Evolutionary conservation across 2,888 invertebrate species (phyloP), one percentile per base, ranked within the genome.

Genomic region (Temnothorax rugatulus): DNA sequence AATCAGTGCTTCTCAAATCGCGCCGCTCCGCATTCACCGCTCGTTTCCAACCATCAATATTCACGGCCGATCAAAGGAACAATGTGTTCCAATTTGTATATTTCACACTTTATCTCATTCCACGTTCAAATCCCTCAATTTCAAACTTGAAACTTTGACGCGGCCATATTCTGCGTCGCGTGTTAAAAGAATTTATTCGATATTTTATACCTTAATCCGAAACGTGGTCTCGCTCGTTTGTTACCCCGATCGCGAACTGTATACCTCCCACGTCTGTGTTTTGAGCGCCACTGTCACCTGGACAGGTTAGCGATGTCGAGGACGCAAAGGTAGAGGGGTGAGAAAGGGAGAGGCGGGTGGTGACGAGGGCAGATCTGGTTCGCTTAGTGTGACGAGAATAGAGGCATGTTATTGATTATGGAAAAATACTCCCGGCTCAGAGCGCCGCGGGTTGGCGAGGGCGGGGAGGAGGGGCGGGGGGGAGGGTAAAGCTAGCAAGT

Each of bases 331-430:
- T 68, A 47, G 85, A 75, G 86, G 90, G 87, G 88, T 85, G 90
- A 87, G 87, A 54, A 38, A 59, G 57, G 76, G 76, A 76, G 69
- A 66, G 79, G 82, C 76, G 85, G 69, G 85, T 84, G 86, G 90
- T 74, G 89, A 83, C 77, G 89, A 91, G 92, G 91, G 91, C 86
- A 90, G 91, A 90, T 87, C 90, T 91, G 88, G 92, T 90, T 91
- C 90, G 92, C 91, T 93, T 90, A 90, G 92, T 92, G 93, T 93
- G 93, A 93, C 93, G 93, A 92, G 93, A 93, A 93, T 93, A 93
- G 93, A 93, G 92, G 93, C 93, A 91, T 93, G 93, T 92, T 93
- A 93, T 93, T 93, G 93, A 93, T 93, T 93, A 93, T 93, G 93
- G 93, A 93, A 93, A 93, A 93, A 93, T 93, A 93, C 93, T 92